Base-by-base conservation (phyloP, 2,113 vertebrate species). In the Butorides virescens region DNA sequence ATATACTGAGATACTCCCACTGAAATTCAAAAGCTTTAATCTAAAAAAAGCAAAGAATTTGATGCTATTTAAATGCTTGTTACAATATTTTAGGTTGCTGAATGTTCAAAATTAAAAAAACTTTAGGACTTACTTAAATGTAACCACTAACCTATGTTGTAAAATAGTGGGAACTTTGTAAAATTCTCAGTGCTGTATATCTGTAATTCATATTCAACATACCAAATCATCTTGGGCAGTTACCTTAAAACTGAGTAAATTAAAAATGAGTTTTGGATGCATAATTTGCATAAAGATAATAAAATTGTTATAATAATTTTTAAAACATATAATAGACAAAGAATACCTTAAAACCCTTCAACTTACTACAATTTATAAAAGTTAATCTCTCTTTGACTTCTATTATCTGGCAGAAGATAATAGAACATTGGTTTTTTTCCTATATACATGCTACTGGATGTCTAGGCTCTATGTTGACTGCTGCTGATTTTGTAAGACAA, bases 11-110 rank as follows among this genome's bases (percentile, higher is more conserved):
- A 87, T 86, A 82, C 49, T 96, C 58, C 58, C n/a, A 91, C 25
- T 91, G 92, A 95, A 96, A 96, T 94, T 78, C 47, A 74, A 77
- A 86, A 72, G 32, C 15, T 94, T 46, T 85, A 67, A 91, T 86
- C 14, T 84, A 73, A 94, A 88, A 90, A 79, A 47, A 79, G 6
- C 29, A 86, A 62, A 84, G 19, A 10, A 71, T 36, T 2, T 66
- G 22, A 32, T 79, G 20, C 3, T 89, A 66, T 84, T 50, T 93
- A 93, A 95, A 85, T 84, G 1, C 29, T 93, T 93, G 8, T 86
- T 71, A 58, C 16, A 71, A 49, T 55, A 59, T 44, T 63, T 70
- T 83, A 36, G n/a, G 36, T 46, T 74, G 25, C 36, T 96, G 73
- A 92, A 42, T 55, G 36, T 46, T 59, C 2, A 92, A 78, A 93